These are phyloP conservation scores for Cryptus viduatorius DNA, from an alignment of 2,888 invertebrate genomes.

Conservation along the genomic window DNA sequence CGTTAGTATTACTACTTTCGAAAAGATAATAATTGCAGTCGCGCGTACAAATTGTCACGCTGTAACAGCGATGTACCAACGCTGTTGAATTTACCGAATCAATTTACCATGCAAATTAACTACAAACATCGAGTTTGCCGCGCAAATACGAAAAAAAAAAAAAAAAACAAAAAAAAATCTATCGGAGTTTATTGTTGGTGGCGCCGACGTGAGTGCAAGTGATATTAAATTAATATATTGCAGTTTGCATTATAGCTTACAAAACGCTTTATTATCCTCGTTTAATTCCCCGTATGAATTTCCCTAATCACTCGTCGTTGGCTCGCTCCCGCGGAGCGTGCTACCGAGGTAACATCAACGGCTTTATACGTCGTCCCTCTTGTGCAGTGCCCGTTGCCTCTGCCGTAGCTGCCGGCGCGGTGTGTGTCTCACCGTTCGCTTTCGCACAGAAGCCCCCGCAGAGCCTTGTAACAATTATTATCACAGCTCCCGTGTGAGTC, in stretches of 20 bases:
- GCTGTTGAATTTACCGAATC: too few relatives aligned
- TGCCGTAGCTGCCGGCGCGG: constrained; percentile 23
- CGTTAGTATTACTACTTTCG: too few relatives aligned
- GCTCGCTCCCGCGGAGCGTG: constrained; percentile 36
- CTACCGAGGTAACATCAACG: constrained; percentile 41
- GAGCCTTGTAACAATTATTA: constrained; percentile 70
- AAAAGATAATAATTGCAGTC: too few relatives aligned
- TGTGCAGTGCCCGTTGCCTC: constrained; percentile 12
- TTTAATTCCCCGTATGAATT: constrained; percentile 69
- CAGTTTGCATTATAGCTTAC: constrained; percentile 2
- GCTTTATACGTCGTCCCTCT: constrained; percentile 32
- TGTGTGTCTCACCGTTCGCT: constrained; percentile 12
- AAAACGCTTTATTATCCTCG: constrained; percentile 52
- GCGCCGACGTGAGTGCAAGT: neutral
- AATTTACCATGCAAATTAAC: too few relatives aligned
- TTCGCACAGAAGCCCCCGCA: constrained; percentile 48
- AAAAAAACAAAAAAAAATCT: neutral
- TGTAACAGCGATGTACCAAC: too few relatives aligned
- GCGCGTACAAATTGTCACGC: too few relatives aligned
- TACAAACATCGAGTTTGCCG: neutral
- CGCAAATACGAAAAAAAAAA: neutral
- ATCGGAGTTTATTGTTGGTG: neutral
- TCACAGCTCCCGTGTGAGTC: constrained; percentile 62
- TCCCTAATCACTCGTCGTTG: constrained; percentile 67
- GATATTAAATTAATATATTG: constrained; percentile 18